Evolutionary conservation across 2,113 vertebrate species (phyloP), one percentile per base, ranked within the genome.

Genomic region (Mustela nigripes): DNA sequence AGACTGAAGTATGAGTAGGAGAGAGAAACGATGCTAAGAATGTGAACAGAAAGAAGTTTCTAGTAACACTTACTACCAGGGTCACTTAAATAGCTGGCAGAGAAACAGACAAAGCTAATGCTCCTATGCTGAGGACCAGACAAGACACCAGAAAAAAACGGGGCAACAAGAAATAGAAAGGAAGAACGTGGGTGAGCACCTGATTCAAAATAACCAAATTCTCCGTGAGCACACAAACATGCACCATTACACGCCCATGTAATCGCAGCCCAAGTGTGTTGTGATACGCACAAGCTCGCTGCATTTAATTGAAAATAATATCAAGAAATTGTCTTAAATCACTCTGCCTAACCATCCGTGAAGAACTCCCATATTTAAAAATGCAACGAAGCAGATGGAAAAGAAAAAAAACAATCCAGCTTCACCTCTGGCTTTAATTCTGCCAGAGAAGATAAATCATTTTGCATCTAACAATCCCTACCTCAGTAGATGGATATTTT

Each of bases 201-300:
- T 62, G 24, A 33, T 18, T 69, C 74, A 83, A 62, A 78, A 71
- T 3, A 16, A 58, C 63, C 26, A 21, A 11, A 18, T 48, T 82
- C 33, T 76, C 24, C 24, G 4, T 0, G 33, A 67, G 60, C 62
- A 7, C 4, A 50, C 11, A 39, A 10, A 56, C 12, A 21, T 3
- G 1, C 15, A 11, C 16, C 5, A 24, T n/a, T 18, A 14, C 1
- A 31, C 10, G n/a, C 8, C 24, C 1, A 5, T 2, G 11, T 14
- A 2, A 50, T 24, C 11, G 0, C 42, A 15, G 53, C 87, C 69
- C 16, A 22, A 28, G 63, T 6, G 11, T 18, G 22, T n/a, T 11
- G 26, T 19, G 19, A 50, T 1, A 33, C 9, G 8, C 71, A 33
- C 0, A 3, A 2, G 21, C 42, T 28, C 28, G 1, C 15, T 73